Evolutionary conservation across 2,797 vertebrate species (phyloP), one percentile per base, ranked within the genome.

Genomic region (Enteromius mattozi): DNA sequence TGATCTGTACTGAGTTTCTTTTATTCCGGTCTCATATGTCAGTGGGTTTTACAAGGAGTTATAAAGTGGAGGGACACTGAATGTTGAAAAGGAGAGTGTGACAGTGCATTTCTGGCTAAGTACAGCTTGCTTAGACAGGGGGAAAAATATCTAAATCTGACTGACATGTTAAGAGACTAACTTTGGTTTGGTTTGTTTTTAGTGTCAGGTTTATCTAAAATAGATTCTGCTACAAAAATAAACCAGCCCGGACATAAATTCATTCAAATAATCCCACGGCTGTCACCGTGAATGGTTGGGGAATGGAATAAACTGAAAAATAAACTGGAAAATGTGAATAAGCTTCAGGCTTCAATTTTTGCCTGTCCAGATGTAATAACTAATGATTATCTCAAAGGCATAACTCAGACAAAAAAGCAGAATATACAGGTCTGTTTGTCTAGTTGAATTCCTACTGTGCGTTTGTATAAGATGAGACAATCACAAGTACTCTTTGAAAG

Each of bases 181-280:
- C 35, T 54, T 77, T 8, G n/a, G 51, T 59, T 77, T 59, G 74
- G 56, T 78, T 30, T 78, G 76, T 45, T 63, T 78, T 45, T 76
- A 40, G 21, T 24, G 74, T 21, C 7, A 21, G 51, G 51, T 24
- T 24, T 59, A 27, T 77, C 33, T 77, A 21, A 40, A 76, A 59
- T 59, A 40, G 74, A 77, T 77, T 59, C 7, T 9, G 40, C 13
- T 21, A 40, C 14, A 59, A 59, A 77, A 59, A 59, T 10, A 77
- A 77, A 77, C 51, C 33, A 77, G 14, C 51, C 24, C 2, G 33
- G 74, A 77, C 74, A 40, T 77, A 59, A 77, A 77, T 59, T 59
- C 74, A 59, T 77, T 77, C 51, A 40, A 59, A 77, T 40, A 59
- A 56, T 77, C 21, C 3, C 9, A 40, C 7, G 7, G 13, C 51